Base-by-base conservation (phyloP, 92 coral and sea anemone genomes). In the Porites cylindrica region DNA sequence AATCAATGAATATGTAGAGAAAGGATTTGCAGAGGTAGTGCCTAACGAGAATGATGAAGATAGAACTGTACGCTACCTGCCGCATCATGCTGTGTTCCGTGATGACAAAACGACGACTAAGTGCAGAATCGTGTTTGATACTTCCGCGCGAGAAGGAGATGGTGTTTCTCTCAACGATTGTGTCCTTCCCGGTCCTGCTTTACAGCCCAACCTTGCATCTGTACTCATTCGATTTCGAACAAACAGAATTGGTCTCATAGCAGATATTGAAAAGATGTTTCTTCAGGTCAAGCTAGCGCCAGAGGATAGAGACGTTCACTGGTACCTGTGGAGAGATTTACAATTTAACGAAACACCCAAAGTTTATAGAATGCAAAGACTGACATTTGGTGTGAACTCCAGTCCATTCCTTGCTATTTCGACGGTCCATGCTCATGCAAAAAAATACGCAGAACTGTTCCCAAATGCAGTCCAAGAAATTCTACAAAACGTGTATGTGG, bases 191-290 rank as follows among this genome's bases (percentile, higher is more conserved):
- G 94, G 89, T 23, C 92, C 92, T 9, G 71, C 69, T 1, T 20
- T 88, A 18, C 85, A 76, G 16, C 79, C 83, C 17, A 71, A 88
- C 74, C 73, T 86, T 2, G 72, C 64, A 53, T 50, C 69, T 26
- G 65, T 87, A 5, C 65, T 82, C 10, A 20, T 88, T 1, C 85
- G 89, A 9, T 88, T 91, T 79, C 72, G 90, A 9, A 69, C 56
- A 7, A 71, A 86, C 71, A 78, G 70, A 26, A 72, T 86, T 70
- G 91, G 53, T 0, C 66, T 90, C 43, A 70, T 88, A 0, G 89
- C 84, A 26, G 93, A 90, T 80, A 79, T 90, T 10, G 66, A 77
- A 38, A 86, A 90, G 78, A 90, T 90, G 88, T 90, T 73, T 60
- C 66, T 86, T 58, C 93, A 90, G 53, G 43, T 89, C 5, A 77